A percentile compares a stretch with the other conserved stretches of the same genome.
Conservation (phyloP, 1,140 invertebrate genomes). For the Pseudomyrmex concolor region DNA sequence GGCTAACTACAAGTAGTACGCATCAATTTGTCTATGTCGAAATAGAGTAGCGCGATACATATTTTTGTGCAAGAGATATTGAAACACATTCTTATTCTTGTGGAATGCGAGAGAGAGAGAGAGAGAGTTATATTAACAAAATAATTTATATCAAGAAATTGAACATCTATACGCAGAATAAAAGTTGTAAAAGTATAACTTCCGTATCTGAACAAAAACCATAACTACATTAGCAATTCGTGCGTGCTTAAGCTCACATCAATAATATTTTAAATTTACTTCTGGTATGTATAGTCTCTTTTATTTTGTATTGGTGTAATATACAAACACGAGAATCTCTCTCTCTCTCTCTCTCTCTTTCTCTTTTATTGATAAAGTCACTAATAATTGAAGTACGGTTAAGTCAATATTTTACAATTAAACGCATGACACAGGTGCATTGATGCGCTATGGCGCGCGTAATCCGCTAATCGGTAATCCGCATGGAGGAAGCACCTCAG, state of each 20-base stretch:
- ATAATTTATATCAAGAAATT: constrained; percentile 1
- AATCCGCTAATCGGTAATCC: constrained; percentile 36
- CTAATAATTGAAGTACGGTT: neutral
- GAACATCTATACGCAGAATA: neutral
- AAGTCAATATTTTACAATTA: neutral
- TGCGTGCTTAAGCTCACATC: neutral
- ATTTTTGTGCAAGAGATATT: neutral
- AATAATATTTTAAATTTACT: neutral
- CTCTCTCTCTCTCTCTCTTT: too few species aligned
- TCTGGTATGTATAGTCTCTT: neutral
- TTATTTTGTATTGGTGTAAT: neutral
- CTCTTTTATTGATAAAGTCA: neutral
- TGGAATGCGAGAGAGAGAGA: too few species aligned
- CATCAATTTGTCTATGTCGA: constrained; percentile 50
- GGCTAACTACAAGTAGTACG: constrained; percentile 28
- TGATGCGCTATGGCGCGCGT: neutral
- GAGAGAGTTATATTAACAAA: neutral
- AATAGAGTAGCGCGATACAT: neutral
- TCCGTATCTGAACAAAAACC: neutral
- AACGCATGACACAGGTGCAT: neutral
- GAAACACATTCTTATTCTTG: neutral
- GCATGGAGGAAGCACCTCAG: neutral
- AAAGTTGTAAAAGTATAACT: too few species aligned
- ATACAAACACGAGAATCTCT: neutral
- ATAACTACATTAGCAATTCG: neutral